A percentile compares a stretch with the other conserved stretches of the same genome.
phyloP scores from a whole-genome alignment of 1,140 invertebrate genomes.

The Cydia pomonella region DNA sequence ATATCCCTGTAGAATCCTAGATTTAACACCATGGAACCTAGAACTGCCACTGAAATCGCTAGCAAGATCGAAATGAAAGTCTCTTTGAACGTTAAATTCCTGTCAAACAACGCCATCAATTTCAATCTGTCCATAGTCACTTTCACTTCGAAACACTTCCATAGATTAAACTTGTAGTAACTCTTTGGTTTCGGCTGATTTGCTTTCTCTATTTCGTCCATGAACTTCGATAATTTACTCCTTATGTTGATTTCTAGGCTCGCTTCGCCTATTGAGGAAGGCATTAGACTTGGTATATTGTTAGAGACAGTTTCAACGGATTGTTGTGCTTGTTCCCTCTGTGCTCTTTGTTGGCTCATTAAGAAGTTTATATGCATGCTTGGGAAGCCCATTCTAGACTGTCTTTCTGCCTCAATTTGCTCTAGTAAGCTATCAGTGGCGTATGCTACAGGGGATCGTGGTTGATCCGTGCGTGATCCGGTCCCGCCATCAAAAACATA shows the following conservation, averaged over 20 bases:
- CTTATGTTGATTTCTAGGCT: slow-evolving; percentile 67
- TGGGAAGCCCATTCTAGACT: slow-evolving; percentile 73
- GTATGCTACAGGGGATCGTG: slow-evolving; percentile 70
- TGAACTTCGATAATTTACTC: slow-evolving; percentile 66
- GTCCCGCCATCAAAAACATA: slow-evolving; percentile 73
- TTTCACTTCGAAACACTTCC: slow-evolving; percentile 86
- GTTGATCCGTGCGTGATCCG: slow-evolving; percentile 60
- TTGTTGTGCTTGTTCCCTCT: slow-evolving; percentile 61
- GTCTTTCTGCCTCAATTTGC: slow-evolving; percentile 74
- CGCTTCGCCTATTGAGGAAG: slow-evolving; percentile 73
- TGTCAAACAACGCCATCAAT: slow-evolving; percentile 95
- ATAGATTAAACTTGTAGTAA: slow-evolving; percentile 92
- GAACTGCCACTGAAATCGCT: slow-evolving; percentile 91
- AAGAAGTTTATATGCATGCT: slow-evolving; percentile 78
- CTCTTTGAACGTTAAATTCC: slow-evolving; percentile 93
- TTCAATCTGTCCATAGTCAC: slow-evolving; percentile 95
- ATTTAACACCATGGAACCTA: slow-evolving; percentile 92
- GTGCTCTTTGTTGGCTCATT: slow-evolving; percentile 65
- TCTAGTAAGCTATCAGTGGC: slow-evolving; percentile 75
- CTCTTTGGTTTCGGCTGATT: slow-evolving; percentile 84
- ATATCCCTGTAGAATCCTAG: slow-evolving; percentile 95
- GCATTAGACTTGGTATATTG: slow-evolving; percentile 66
- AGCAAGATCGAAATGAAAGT: slow-evolving; percentile 92
- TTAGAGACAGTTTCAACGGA: slow-evolving; percentile 57
- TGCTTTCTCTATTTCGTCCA: slow-evolving; percentile 71